Percentiles rank a stretch among this genome's conserved stretches.
phyloP scores from a whole-genome alignment of 2,888 invertebrate genomes.

The Saturnia pavonia region DNA sequence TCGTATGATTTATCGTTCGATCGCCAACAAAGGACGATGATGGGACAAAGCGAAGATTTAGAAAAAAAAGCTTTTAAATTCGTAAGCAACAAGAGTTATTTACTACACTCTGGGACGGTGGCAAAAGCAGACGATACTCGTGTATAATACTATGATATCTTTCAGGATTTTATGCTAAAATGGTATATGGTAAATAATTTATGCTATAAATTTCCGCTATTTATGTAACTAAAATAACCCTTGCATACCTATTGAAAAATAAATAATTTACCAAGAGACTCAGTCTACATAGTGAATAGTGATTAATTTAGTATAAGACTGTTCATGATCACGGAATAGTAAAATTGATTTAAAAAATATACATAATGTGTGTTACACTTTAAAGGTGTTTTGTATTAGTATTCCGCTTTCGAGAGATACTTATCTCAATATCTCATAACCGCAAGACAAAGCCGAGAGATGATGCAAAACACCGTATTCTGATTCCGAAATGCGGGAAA shows the following conservation, averaged over 20 bases:
- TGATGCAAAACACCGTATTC: constrained; percentile 43
- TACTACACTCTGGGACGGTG: constrained; percentile 27
- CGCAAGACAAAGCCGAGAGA: constrained; percentile 44
- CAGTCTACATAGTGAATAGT: too few relatives aligned
- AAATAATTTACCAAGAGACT: not conserved
- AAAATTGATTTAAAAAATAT: too few relatives aligned
- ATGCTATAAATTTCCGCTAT: not conserved
- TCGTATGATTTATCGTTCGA: constrained; percentile 14
- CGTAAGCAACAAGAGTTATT: constrained; percentile 43
- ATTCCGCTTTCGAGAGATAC: not conserved
- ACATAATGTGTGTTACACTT: too few relatives aligned
- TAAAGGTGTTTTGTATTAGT: not conserved
- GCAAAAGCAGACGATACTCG: not conserved
- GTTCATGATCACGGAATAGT: too few relatives aligned
- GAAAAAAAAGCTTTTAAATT: constrained; percentile 24
- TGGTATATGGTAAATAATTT: not conserved
- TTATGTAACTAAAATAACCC: not conserved
- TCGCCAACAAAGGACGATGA: constrained; percentile 13
- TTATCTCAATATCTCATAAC: constrained; percentile 46
- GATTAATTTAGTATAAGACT: too few relatives aligned
- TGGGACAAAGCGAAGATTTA: not conserved
- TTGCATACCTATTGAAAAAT: not conserved
- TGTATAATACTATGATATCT: not conserved
- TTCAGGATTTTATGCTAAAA: not conserved
- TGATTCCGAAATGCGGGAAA: constrained; percentile 54